Base-by-base conservation (phyloP, 2,888 invertebrate genomes). In the Drosophila falleni region DNA sequence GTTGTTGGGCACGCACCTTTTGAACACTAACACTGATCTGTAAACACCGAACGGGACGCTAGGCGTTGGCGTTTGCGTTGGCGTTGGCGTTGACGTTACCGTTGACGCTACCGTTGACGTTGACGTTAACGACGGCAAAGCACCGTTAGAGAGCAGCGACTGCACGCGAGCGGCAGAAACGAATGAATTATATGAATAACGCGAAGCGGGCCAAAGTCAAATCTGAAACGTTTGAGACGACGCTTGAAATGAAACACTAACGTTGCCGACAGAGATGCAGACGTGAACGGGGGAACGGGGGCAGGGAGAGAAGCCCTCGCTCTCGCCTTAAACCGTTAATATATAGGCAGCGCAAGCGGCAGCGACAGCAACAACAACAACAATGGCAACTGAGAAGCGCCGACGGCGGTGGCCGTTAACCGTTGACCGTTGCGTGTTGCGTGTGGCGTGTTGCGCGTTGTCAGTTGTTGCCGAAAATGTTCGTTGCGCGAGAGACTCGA, bases 81-180 rank as follows among this genome's bases (percentile, higher is more conserved):
- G 41, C 71, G 23, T 23, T 23, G 4, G 23, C 23, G 73, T 47
- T 62, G 35, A 39, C 47, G 54, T 55, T 62, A 61, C 1, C 39
- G 37, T 26, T 39, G 65, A 26, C 31, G 73, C 41, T 73, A 46
- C 39, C 60, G 58, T 56, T 69, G 61, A 13, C 46, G 62, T 29
- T 55, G 61, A 13, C 46, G 62, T 29, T 55, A 69, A 46, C 70
- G 75, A 66, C 78, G 74, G 72, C 65, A 74, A 78, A 64, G 58
- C 71, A 81, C 81, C 85, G 87, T 87, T 89, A 88, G 76, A 31
- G 58, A 86, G 84, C 81, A 77, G 72, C 81, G 79, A 87, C 86
- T 82, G 74, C 89, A 87, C 80, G 81, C 79, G 79, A 89, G 74
- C 72, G 76, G 71, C 78, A 69, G 78, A 76, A 82, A 82, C 84